Percentiles rank a stretch among this genome's conserved stretches.
phyloP scores from a whole-genome alignment of 1,140 invertebrate genomes.

The Drosophila equinoxialis region DNA sequence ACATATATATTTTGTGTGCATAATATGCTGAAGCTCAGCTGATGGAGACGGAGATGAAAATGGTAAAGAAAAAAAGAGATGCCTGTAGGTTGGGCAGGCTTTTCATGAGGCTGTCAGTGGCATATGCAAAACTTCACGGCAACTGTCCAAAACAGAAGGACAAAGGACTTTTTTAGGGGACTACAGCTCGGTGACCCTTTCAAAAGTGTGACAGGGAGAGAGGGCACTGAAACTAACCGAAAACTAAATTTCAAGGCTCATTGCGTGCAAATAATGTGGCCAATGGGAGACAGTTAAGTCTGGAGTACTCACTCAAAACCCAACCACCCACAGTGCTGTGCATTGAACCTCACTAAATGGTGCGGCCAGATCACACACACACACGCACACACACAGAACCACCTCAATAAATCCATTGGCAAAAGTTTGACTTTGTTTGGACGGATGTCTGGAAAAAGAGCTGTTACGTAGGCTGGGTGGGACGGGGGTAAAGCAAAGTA shows the following conservation, averaged over 20 bases:
- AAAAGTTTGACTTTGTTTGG: constrained; percentile 74
- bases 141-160: constrained; percentile 55
- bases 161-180: constrained; percentile 14
- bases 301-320: neutral
- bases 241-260: constrained; percentile 82
- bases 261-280: constrained; percentile 80
- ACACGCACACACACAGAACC: constrained; percentile 35
- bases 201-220: constrained; percentile 9
- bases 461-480: neutral
- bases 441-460: constrained; percentile 55
- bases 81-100: neutral
- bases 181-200: constrained; percentile 45
- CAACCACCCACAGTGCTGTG: constrained; percentile 43
- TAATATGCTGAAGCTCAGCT: constrained; percentile 23
- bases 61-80: neutral
- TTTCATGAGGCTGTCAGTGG: constrained; percentile 50
- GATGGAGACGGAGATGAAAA: neutral
- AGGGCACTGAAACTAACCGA: constrained; percentile 60
- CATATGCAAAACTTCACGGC: constrained; percentile 52
- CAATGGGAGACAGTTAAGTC: constrained; percentile 57
- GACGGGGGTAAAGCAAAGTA: constrained; percentile 1
- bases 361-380: constrained; percentile 71
- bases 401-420: constrained; percentile 25
- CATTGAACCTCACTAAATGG: constrained; percentile 76
- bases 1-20: neutral